Base-by-base conservation (phyloP, 53 echinoderm and acorn worm species). In the Astropecten irregularis region DNA sequence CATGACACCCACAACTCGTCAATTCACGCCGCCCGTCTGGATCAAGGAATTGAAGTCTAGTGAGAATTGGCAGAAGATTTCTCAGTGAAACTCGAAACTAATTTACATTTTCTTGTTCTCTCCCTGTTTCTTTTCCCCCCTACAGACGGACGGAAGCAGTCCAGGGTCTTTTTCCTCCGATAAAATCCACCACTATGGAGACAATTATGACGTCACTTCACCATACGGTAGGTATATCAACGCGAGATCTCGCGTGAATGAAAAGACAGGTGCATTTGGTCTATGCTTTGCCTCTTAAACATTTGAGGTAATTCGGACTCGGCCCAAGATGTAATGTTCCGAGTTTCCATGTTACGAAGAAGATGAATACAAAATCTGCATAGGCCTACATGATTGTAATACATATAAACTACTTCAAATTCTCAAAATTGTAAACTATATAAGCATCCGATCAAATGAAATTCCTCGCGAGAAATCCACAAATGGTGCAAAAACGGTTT, bases 131-230 rank as follows among this genome's bases (percentile, higher is more conserved):
- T 76, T 72, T 54, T 49, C 72, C 18, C 30, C 20, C 53, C 77
- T 86, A 36, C 88, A 96, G 96, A 96, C 96, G 49, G 96, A 96
- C 46, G 93, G 96, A 4, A 93, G 96, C 46, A 96, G 96, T 85
- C 96, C 96, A 0, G 96, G 93, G 1, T 96, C 96, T 15, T 96
- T 87, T 35, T 93, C 96, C 18, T 96, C 96, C 19, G 96, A 96
- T 61, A 96, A 96, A 57, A 91, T 90, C 64, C 93, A 96, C 50
- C 91, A 96, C 37, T 93, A 93, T 53, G 96, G 93, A 4, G 96
- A 95, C 63, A 87, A 84, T 40, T 96, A 93, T 50, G 96, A 96
- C 54, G 91, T 93, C 47, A 87, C 88, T 37, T 93, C 93, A 19
- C 93, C 96, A 15, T 96, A 96, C 62, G 96, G 96, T 96, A 76